Percentiles rank a stretch among this genome's conserved stretches.
Evolutionary conservation across 2,797 vertebrate species (phyloP).

Genomic region (Rhynchonycteris naso): DNA sequence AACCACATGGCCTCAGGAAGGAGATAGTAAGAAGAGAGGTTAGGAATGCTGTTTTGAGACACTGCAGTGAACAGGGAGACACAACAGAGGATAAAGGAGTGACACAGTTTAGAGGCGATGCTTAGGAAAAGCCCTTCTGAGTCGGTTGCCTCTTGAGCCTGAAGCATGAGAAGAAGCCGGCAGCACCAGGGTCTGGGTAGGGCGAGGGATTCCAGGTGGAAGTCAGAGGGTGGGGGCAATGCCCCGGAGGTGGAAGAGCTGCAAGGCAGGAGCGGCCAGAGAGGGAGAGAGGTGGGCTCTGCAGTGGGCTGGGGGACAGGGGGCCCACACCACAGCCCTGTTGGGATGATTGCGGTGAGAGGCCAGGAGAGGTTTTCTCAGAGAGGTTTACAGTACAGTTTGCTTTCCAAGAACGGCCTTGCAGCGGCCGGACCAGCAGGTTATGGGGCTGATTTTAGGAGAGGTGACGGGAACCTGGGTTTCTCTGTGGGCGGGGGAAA

Average conservation of each 20-base stretch:
- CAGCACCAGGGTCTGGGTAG: background rate
- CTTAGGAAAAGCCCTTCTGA: background rate
- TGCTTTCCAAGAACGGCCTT: background rate
- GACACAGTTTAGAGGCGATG: background rate
- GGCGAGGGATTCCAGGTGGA: too few species aligned
- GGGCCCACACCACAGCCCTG: accelerated
- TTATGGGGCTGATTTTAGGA: background rate
- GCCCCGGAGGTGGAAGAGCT: background rate
- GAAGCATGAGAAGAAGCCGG: background rate
- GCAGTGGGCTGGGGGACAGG: accelerated
- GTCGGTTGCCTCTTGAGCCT: background rate
- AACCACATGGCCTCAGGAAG: background rate
- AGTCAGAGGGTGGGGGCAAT: too few species aligned
- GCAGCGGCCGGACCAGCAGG: background rate
- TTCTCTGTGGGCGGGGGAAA: background rate
- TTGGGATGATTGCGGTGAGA: background rate
- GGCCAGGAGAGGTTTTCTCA: background rate
- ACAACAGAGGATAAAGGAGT: background rate
- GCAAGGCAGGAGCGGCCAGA: background rate
- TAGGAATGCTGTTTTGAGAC: background rate
- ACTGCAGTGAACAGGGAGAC: background rate
- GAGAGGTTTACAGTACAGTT: background rate
- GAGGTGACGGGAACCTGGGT: background rate
- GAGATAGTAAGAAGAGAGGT: background rate
- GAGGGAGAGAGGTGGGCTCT: background rate